A percentile compares a stretch with the other conserved stretches of the same genome.
These are phyloP conservation scores for Lichenostomus cassidix DNA, from an alignment of 2,113 vertebrate genomes.

Conservation along the genomic window DNA sequence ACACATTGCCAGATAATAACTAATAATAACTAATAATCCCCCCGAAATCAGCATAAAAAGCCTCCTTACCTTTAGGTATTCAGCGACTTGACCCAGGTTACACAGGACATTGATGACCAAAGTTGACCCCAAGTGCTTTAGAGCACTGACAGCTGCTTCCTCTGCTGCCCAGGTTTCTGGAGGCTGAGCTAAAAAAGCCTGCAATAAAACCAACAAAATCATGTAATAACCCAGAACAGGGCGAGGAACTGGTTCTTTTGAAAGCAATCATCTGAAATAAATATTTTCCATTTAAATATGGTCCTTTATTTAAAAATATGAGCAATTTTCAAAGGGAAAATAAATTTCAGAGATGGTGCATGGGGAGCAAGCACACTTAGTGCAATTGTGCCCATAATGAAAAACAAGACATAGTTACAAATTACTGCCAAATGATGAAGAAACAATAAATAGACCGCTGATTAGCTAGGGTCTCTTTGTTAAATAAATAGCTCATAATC, in stretches of 20 bases:
- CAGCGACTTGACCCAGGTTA: not conserved
- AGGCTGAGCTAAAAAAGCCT: not conserved
- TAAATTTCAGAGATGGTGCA: not conserved
- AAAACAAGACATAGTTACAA: not conserved
- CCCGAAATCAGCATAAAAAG: not conserved
- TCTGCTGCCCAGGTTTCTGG: not conserved
- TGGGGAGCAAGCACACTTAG: not conserved
- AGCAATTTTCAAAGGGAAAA: constrained; percentile 2
- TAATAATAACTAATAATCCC: not conserved
- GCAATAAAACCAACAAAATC: not conserved
- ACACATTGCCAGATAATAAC: not conserved
- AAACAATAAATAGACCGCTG: not conserved
- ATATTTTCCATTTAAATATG: not conserved
- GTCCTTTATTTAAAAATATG: not conserved
- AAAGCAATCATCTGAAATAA: not conserved
- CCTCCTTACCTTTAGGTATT: not conserved
- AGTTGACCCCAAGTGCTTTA: not conserved
- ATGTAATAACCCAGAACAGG: not conserved
- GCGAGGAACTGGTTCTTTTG: not conserved
- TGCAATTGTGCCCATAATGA: not conserved
- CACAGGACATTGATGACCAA: not conserved
- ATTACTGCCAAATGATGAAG: constrained; percentile 7
- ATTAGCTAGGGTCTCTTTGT: not conserved
- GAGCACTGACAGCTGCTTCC: not conserved
- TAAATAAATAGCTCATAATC: not conserved